Evolutionary conservation across 2,113 vertebrate genomes (phyloP).

Genomic region (Aptenodytes patagonicus): DNA sequence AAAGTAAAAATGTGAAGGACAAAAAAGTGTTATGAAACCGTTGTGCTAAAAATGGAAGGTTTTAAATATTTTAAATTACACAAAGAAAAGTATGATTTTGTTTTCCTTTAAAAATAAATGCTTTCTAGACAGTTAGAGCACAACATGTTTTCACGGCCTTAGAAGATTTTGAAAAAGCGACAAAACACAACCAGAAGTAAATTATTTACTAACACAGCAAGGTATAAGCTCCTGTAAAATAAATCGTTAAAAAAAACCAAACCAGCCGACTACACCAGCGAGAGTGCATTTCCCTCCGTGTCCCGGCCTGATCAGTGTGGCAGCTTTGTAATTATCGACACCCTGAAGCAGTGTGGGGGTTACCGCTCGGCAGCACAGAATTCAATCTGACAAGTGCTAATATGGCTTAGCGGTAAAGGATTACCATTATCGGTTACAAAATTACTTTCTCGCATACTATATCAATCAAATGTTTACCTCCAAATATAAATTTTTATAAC

Average conservation of each 20-base stretch:
- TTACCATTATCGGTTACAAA: slow-evolving; percentile 16
- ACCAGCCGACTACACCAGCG: background rate
- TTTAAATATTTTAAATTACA: background rate
- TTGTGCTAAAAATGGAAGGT: slow-evolving; percentile 31
- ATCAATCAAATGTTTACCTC: slow-evolving; percentile 74
- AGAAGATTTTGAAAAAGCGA: background rate
- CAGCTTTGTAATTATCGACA: slow-evolving; percentile 27
- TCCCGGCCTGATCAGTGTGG: background rate
- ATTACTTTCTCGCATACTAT: slow-evolving; percentile 35
- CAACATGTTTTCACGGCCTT: slow-evolving; percentile 41
- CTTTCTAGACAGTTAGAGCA: slow-evolving; percentile 1
- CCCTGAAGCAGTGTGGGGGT: slow-evolving; percentile 29
- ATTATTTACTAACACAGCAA: slow-evolving; percentile 28
- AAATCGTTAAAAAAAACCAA: background rate
- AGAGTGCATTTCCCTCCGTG: background rate
- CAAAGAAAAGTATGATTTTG: background rate
- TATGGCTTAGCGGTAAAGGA: slow-evolving; percentile 20
- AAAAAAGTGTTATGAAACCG: slow-evolving; percentile 39
- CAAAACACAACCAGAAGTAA: background rate
- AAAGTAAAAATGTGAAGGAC: slow-evolving; percentile 40
- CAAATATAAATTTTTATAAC: slow-evolving; percentile 76
- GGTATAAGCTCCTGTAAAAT: background rate
- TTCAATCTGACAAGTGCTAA: slow-evolving; percentile 42
- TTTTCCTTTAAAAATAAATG: background rate
- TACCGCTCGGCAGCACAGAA: background rate